Percentiles rank a stretch among this genome's conserved stretches.
These are phyloP conservation scores for Oscheius sp. DNA, from an alignment of 2,888 invertebrate genomes.

Conservation along the genomic window DNA sequence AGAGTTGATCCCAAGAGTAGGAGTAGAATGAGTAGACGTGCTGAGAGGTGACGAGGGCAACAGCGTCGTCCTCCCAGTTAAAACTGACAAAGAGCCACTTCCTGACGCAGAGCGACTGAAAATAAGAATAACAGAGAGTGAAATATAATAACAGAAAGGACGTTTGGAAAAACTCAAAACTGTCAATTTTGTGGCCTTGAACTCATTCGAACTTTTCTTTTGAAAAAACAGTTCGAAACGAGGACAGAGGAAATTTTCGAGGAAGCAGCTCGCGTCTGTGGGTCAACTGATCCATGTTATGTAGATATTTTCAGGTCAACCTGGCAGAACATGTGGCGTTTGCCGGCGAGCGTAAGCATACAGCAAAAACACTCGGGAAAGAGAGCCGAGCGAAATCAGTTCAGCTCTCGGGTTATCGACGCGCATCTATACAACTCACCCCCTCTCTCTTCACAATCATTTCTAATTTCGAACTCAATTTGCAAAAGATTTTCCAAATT, in stretches of 20 bases:
- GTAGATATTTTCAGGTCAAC: slow-evolving; percentile 13
- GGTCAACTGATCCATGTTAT: background rate
- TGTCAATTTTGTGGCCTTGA: background rate
- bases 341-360: slow-evolving; percentile 5
- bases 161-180: too few relatives aligned
- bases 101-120: slow-evolving; percentile 34
- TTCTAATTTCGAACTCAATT: background rate
- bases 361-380: slow-evolving; percentile 1
- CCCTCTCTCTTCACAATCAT: background rate
- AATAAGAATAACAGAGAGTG: background rate
- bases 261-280: background rate
- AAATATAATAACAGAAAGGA: background rate
- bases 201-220: background rate
- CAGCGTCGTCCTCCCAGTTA: slow-evolving; percentile 26
- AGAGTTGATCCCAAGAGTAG: slow-evolving; percentile 30
- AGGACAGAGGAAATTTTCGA: background rate
- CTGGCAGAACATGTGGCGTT: slow-evolving; percentile 16
- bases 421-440: too few relatives aligned
- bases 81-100: slow-evolving; percentile 29
- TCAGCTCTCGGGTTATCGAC: slow-evolving; percentile 20
- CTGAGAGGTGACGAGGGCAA: slow-evolving; percentile 30
- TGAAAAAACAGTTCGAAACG: background rate
- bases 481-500: background rate
- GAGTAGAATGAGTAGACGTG: slow-evolving; percentile 26
- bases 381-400: slow-evolving; percentile 7